Conservation (phyloP, 92 coral and sea anemone species). For the Galaxea fascicularis region DNA sequence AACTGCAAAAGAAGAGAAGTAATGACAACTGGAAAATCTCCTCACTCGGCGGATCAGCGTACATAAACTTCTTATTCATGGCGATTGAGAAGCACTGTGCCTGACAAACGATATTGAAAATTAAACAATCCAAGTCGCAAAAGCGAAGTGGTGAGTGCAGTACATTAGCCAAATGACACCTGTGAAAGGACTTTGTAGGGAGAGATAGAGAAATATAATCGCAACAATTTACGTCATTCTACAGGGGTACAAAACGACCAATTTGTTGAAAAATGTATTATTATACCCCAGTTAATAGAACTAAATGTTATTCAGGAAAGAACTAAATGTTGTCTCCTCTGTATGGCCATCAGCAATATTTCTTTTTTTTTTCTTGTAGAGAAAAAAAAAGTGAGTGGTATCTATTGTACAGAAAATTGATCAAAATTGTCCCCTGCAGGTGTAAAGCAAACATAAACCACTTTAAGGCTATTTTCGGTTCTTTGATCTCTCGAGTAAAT, state of each 20-base stretch:
- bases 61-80: neutral
- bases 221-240: no score
- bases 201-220: no score
- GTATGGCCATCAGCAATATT: neutral
- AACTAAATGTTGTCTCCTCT: neutral
- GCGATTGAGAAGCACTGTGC: neutral
- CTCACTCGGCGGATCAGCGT: neutral
- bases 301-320: neutral
- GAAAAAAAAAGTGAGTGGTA: neutral
- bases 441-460: neutral
- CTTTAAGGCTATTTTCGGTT: neutral
- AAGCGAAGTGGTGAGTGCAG: neutral
- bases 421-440: constrained; percentile 7
- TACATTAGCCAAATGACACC: no score
- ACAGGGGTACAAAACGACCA: no score
- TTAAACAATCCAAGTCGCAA: neutral
- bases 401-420: neutral
- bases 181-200: no score
- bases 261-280: no score
- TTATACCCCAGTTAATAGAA: no score
- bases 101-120: neutral
- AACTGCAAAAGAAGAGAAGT: neutral
- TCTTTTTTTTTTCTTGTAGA: neutral
- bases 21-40: neutral
- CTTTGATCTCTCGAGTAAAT: constrained; percentile 22